These are phyloP conservation scores for Synanthedon andrenaeformis DNA, from an alignment of 2,888 invertebrate genomes.

Conservation along the genomic window DNA sequence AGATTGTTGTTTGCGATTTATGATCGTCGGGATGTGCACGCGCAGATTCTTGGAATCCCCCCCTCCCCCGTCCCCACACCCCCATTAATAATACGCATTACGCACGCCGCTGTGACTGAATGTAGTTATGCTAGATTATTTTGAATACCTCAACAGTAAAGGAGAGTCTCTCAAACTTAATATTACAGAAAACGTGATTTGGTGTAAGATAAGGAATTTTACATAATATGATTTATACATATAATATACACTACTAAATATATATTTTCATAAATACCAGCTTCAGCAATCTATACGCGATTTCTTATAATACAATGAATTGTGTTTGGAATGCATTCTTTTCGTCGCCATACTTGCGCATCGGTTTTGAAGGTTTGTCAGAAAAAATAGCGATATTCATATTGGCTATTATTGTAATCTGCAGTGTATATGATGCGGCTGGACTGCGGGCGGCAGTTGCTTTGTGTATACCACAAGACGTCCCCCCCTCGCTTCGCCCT, in stretches of 20 bases:
- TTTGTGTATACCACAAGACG: conserved; percentile 11
- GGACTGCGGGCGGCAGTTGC: conserved; percentile 14
- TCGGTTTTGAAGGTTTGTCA: too few species aligned
- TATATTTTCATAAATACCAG: too few species aligned
- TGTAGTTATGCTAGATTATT: conserved; percentile 28
- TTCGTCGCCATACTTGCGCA: too few species aligned
- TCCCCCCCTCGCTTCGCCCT: conserved; percentile 8
- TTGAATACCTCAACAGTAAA: conserved; percentile 3
- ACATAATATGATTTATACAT: too few species aligned
- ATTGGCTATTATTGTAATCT: conserved; percentile 4
- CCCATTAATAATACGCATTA: conserved; percentile 4
- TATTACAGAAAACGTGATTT: too few species aligned
- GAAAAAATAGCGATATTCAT: not conserved
- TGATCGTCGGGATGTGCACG: conserved; percentile 27
- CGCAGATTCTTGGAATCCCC: conserved; percentile 24
- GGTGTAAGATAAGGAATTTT: too few species aligned
- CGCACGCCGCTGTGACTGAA: conserved; percentile 12
- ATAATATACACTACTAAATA: too few species aligned
- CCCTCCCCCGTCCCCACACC: conserved; percentile 1
- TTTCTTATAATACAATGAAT: too few species aligned
- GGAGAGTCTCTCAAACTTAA: too few species aligned
- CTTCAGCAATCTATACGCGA: too few species aligned
- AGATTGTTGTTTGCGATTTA: conserved; percentile 33
- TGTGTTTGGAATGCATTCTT: too few species aligned
- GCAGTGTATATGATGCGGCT: conserved; percentile 10